phyloP scores from a whole-genome alignment of 2,888 invertebrate genomes.

The Allophyes oxyacanthae region DNA sequence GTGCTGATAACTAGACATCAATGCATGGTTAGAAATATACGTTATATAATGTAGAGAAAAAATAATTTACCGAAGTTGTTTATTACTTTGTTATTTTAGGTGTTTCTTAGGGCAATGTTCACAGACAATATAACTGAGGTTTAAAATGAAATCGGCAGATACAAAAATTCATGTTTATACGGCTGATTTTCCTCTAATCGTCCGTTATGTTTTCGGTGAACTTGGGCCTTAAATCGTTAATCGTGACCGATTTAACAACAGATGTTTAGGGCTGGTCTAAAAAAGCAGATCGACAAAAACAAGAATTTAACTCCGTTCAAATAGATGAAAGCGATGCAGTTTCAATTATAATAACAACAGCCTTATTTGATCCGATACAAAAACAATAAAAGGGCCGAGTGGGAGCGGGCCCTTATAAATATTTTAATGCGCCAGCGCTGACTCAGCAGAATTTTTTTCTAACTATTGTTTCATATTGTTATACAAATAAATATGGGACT shows the following conservation, averaged over 20 bases:
- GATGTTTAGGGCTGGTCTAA: conserved; percentile 9
- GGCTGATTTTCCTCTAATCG: too few relatives aligned
- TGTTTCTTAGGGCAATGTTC: too few relatives aligned
- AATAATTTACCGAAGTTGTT: conserved; percentile 6
- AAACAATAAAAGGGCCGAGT: conserved; percentile 47
- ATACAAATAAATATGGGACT: conserved; percentile 50
- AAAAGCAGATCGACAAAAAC: neutral
- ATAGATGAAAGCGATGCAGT: conserved; percentile 36
- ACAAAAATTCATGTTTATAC: too few relatives aligned
- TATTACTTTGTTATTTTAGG: too few relatives aligned
- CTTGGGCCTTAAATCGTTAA: too few relatives aligned
- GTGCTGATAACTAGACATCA: conserved; percentile 11
- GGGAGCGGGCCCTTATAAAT: conserved; percentile 67
- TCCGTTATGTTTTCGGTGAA: too few relatives aligned
- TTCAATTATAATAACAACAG: conserved; percentile 48
- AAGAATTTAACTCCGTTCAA: conserved; percentile 15
- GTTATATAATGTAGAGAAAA: conserved; percentile 4
- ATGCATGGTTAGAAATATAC: conserved; percentile 1
- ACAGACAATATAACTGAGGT: too few relatives aligned
- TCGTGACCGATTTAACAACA: conserved; percentile 12
- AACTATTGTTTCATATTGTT: conserved; percentile 54
- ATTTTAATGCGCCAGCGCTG: conserved; percentile 75
- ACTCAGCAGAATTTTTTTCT: conserved; percentile 63
- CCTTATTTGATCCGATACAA: conserved; percentile 43
- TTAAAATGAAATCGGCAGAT: too few relatives aligned